Percentiles rank a stretch among this genome's conserved stretches.
Conservation (phyloP, 2,888 invertebrate species). For the Pachycephus smyrnensis region DNA sequence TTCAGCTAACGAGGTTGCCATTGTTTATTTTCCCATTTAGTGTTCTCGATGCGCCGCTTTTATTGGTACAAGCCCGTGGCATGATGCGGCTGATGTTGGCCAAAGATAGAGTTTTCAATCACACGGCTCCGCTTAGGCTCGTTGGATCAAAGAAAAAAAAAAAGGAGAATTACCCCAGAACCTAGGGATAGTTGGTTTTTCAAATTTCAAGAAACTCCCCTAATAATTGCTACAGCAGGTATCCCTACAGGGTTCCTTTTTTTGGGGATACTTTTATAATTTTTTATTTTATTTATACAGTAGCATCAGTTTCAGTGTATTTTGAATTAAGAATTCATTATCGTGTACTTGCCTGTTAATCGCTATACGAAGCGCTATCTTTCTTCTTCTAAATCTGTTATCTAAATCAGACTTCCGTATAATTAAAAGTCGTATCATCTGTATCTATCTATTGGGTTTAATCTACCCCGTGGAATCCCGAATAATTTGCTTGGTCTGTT, state of each 20-base stretch:
- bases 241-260: not conserved
- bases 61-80: constrained; percentile 20
- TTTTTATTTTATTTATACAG: not conserved
- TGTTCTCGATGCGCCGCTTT: not conserved
- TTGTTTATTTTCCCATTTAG: constrained; percentile 61
- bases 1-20: constrained; percentile 54
- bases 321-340: not conserved
- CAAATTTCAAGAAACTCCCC: not conserved
- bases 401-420: not conserved
- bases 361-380: not conserved
- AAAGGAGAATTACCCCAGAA: not conserved
- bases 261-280: not conserved
- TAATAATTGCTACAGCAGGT: not conserved
- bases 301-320: not conserved
- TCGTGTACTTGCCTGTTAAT: not conserved
- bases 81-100: constrained; percentile 40
- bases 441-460: not conserved
- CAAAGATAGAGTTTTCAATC: constrained; percentile 43
- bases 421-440: not conserved
- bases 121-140: not conserved
- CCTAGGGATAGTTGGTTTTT: not conserved
- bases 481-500: constrained; percentile 51
- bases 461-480: constrained; percentile 39
- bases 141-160: not conserved
- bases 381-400: not conserved